Conservation (phyloP, 1,140 invertebrate species). For the Hyposmocoma kahamanoa region DNA sequence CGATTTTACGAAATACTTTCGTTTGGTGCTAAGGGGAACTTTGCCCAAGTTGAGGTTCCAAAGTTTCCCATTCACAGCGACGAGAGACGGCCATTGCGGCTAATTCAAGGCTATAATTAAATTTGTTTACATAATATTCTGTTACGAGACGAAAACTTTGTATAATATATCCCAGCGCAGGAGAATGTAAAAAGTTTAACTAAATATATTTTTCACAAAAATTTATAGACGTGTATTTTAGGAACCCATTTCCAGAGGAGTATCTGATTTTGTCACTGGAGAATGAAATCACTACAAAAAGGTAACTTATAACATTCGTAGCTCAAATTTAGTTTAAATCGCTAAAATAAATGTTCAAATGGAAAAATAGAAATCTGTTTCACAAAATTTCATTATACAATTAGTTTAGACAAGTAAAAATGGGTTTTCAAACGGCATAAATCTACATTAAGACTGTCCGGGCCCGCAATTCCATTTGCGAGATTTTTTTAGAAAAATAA, state of each 20-base stretch:
- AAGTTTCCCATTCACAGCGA: conserved; percentile 54
- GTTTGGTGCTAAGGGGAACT: conserved; percentile 32
- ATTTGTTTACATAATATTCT: conserved; percentile 62
- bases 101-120: conserved; percentile 65
- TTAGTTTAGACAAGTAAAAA: conserved; percentile 16
- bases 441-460: conserved; percentile 39
- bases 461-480: conserved; percentile 39
- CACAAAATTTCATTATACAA: too few species aligned
- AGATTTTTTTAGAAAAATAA: conserved; percentile 53
- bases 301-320: too few species aligned
- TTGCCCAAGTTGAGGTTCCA: conserved; percentile 52
- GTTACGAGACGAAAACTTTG: conserved; percentile 38
- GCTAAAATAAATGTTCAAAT: too few species aligned
- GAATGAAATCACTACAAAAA: too few species aligned
- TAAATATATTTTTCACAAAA: conserved; percentile 13
- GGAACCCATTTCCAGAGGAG: too few species aligned
- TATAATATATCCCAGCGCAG: conserved; percentile 19
- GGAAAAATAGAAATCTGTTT: too few species aligned
- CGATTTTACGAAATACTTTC: conserved; percentile 43
- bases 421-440: conserved; percentile 24
- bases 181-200: neutral
- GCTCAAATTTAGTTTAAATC: too few species aligned
- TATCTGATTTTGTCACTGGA: too few species aligned
- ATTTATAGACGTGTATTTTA: too few species aligned
- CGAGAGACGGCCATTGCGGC: conserved; percentile 53